phyloP scores from a whole-genome alignment of 2,888 invertebrate genomes.

The Omphaloscelis lunosa region DNA sequence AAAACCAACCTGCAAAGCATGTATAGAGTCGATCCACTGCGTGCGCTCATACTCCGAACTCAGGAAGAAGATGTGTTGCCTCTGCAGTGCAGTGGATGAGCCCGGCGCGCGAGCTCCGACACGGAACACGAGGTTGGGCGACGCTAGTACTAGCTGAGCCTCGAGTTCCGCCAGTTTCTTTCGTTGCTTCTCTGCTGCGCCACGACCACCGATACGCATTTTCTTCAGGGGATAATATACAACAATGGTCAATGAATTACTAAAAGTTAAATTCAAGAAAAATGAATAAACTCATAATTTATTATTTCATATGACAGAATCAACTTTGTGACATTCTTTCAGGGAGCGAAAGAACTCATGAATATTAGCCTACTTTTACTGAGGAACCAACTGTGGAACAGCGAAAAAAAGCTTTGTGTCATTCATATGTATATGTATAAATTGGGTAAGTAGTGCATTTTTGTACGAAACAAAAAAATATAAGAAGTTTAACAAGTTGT shows the following conservation, averaged over 20 bases:
- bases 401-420: background rate
- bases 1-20: slow-evolving; percentile 92
- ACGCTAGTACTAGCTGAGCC: slow-evolving; percentile 96
- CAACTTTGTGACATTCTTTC: background rate
- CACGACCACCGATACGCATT: slow-evolving; percentile 91
- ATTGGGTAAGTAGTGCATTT: background rate
- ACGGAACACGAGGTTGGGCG: slow-evolving; percentile 96
- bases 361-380: background rate
- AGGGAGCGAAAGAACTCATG: background rate
- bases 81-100: slow-evolving; percentile 86
- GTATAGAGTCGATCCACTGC: slow-evolving; percentile 98
- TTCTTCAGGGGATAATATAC: slow-evolving; percentile 82
- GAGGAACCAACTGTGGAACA: background rate
- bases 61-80: slow-evolving; percentile 96
- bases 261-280: background rate
- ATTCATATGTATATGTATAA: too few species aligned
- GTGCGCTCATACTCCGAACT: slow-evolving; percentile 98
- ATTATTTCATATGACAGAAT: background rate
- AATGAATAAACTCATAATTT: background rate
- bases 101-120: slow-evolving; percentile 93
- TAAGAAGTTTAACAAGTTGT: too few species aligned
- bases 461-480: background rate
- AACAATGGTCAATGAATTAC: background rate
- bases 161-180: slow-evolving; percentile 98
- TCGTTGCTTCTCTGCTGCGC: slow-evolving; percentile 95